Conservation (phyloP, 1,140 invertebrate species). For the Ruditapes philippinarum region DNA sequence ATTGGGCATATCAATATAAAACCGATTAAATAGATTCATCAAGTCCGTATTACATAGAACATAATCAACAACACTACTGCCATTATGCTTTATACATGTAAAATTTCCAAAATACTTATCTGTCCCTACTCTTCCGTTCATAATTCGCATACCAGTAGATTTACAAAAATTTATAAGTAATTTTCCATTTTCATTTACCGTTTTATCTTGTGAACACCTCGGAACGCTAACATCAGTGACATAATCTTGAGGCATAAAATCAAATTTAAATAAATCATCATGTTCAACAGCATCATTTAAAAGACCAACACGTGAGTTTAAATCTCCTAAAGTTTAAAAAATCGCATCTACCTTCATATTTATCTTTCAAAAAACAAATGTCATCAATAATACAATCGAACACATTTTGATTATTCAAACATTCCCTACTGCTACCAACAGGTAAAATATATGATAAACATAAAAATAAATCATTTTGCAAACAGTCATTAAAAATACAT, state of each 20-base stretch:
- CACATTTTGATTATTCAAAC: slow-evolving; percentile 8
- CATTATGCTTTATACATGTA: slow-evolving; percentile 32
- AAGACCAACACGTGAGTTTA: neutral
- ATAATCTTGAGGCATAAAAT: slow-evolving; percentile 55
- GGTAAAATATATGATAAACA: slow-evolving; percentile 46
- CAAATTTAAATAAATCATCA: neutral
- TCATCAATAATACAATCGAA: slow-evolving; percentile 17
- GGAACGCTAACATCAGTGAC: neutral
- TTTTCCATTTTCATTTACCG: slow-evolving; percentile 29
- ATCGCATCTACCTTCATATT: neutral
- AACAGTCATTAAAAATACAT: neutral
- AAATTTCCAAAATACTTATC: slow-evolving; percentile 8
- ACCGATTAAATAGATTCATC: neutral
- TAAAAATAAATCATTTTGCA: slow-evolving; percentile 9
- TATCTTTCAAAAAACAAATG: neutral
- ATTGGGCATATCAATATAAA: slow-evolving; percentile 16
- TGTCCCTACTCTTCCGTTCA: slow-evolving; percentile 6
- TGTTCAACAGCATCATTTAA: slow-evolving; percentile 21
- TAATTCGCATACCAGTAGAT: neutral
- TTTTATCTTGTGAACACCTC: slow-evolving; percentile 16
- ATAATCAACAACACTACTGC: slow-evolving; percentile 38
- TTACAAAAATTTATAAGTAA: slow-evolving; percentile 17
- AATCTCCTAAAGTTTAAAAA: neutral
- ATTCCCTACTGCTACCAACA: slow-evolving; percentile 16
- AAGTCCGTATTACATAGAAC: slow-evolving; percentile 37